Percentiles rank a stretch among this genome's conserved stretches.
phyloP scores from a whole-genome alignment of 2,797 vertebrate species.

The Leptodactylus fallax region DNA sequence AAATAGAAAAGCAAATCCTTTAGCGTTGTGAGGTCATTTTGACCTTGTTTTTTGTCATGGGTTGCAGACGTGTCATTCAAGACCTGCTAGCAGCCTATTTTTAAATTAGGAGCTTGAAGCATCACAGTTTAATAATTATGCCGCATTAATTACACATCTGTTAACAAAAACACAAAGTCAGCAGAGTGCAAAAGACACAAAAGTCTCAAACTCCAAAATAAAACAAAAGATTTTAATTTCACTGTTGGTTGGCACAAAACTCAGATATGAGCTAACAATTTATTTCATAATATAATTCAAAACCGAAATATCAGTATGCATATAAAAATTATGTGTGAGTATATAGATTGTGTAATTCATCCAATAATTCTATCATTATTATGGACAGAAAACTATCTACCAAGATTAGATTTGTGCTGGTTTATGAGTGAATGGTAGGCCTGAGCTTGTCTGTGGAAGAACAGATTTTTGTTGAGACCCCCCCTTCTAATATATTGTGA shows the following conservation, averaged over 20 bases:
- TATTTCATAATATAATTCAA: neutral
- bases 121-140: slow-evolving; percentile 36
- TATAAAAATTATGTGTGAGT: neutral
- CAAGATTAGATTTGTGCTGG: too few species aligned
- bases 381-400: too few species aligned
- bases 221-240: neutral
- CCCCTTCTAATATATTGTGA: too few species aligned
- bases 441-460: too few species aligned
- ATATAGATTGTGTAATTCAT: too few species aligned
- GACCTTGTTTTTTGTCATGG: slow-evolving; percentile 44
- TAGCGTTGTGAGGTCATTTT: slow-evolving; percentile 31
- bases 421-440: too few species aligned
- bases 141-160: slow-evolving; percentile 41
- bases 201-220: slow-evolving; percentile 1
- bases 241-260: neutral
- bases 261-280: neutral
- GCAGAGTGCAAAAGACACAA: slow-evolving; percentile 13
- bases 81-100: slow-evolving; percentile 21
- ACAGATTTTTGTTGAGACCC: too few species aligned
- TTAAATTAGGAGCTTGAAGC: slow-evolving; percentile 28
- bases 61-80: slow-evolving; percentile 35
- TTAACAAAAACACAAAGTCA: slow-evolving; percentile 31
- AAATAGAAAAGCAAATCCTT: slow-evolving; percentile 43
- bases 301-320: neutral
- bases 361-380: too few species aligned